Evolutionary conservation across 2,888 invertebrate genomes (phyloP), one percentile per base, ranked within the genome.

Genomic region (Tetranychus piercei): DNA sequence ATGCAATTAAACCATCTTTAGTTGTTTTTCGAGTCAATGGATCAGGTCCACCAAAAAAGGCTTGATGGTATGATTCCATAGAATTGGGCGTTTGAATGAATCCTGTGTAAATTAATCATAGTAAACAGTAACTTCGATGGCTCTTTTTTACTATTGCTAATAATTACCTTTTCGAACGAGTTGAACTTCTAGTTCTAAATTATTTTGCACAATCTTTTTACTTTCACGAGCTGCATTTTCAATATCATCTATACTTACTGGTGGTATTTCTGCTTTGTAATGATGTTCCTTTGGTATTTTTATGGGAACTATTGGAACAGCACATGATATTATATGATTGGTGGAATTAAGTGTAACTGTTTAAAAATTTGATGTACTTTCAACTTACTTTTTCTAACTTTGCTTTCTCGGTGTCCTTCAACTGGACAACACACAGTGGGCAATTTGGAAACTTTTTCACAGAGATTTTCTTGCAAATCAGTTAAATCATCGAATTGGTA

Each of bases 161-260:
- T 34, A 34, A 34, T 67, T 69, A 75, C 75, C 75, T 75, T 66
- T 69, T 6, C 69, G 45, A 34, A 75, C 72, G 15, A 76, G 67
- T 55, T 44, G 43, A 18, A 43, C 65, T 64, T 76, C 76, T 44
- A 64, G 43, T 73, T 73, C 44, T 15, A 76, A 55, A 20, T 74
- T 45, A 3, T 74, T 34, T 22, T 67, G 9, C 6, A 76, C 66
- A 8, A 77, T 70, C 44, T 75, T 64, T 6, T 81, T 79, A 74
- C 79, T 81, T 7, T 73, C 80, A 70, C 81, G 80, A 7, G 78
- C 79, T 1, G 79, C 76, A n/a, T 45, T 72, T 45, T 76, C 73
- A 44, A 76, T 74, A 44, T 75, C 75, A 22, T 71, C 73, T 8
- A 75, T 20, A 73, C 72, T 71, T 43, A 76, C 74, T 18, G 65